A percentile compares a stretch with the other conserved stretches of the same genome.
Evolutionary conservation across 2,113 vertebrate species (phyloP).

Genomic region (Diadophis punctatus): DNA sequence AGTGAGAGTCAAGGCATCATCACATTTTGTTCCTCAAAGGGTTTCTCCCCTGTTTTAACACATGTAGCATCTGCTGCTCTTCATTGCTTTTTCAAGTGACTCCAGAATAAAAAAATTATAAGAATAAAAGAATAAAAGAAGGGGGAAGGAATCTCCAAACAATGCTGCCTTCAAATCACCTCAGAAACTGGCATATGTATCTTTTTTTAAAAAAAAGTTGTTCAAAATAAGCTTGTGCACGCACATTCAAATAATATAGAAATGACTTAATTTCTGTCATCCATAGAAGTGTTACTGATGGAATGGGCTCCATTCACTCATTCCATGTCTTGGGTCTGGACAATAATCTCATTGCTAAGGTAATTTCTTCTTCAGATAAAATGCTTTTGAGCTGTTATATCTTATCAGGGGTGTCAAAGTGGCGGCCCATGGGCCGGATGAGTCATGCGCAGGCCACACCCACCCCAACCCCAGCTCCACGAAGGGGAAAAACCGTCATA

Average conservation of each 20-base stretch:
- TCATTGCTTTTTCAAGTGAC: background rate
- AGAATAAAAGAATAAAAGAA: background rate
- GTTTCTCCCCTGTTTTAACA: background rate
- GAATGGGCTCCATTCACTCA: background rate
- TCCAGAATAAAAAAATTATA: background rate
- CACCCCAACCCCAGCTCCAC: rapidly evolving
- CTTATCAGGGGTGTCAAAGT: too few relatives aligned
- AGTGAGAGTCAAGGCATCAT: background rate
- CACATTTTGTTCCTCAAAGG: background rate
- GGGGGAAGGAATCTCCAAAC: background rate
- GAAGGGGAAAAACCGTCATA: too few relatives aligned
- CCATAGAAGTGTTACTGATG: background rate
- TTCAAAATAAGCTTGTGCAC: background rate
- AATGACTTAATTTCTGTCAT: background rate
- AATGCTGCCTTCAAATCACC: background rate
- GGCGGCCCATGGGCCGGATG: too few relatives aligned
- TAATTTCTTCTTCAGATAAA: background rate
- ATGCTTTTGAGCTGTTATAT: background rate
- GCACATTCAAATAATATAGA: background rate
- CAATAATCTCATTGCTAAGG: background rate
- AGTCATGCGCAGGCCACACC: too few relatives aligned
- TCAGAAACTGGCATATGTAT: background rate
- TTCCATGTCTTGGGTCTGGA: background rate
- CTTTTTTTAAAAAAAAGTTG: background rate
- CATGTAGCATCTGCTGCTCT: background rate